Base-by-base conservation (phyloP, 2,888 invertebrate species). In the Stenolophus ochropezus region DNA sequence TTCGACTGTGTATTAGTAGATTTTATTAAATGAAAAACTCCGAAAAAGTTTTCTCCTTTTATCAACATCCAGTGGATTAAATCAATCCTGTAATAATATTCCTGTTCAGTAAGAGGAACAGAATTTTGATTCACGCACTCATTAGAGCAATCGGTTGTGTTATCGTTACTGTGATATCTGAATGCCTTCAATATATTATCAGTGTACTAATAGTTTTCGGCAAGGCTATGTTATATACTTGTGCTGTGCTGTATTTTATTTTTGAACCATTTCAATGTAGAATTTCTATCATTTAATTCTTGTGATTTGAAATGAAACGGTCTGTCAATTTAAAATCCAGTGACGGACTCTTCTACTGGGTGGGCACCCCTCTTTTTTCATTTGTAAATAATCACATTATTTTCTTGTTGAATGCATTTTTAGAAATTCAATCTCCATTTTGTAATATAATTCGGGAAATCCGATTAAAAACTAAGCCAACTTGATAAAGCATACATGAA, bases 371-470 rank as follows among this genome's bases (percentile, higher is more conserved):
- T 42, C 42, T 49, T 49, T 49, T 56, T 56, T 56, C 56, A 58
- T 58, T 21, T 23, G n/a, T 8, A 18, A 53, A 18, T 53, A 69
- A 69, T 69, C 16, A 42, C 18, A 42, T 33, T 65, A 65, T 65
- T 27, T 27, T 69, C 69, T 69, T 33, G 27, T 33, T 69, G 33
- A 69, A 4, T 69, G 69, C 27, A 69, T 33, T 69, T 69, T 33
- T 69, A 6, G 18, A 16, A 33, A 33, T 69, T 69, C 69, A 6
- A 27, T 69, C 18, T n/a, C 5, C 14, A 33, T 25, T 69, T n/a
- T n/a, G 14, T 69, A 33, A 69, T 69, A 69, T 69, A 33, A 69
- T 33, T 58, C 58, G 23, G 20, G 58, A 58, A 58, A 58, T 58
- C 58, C 23, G 58, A 58, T 58, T 58, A 58, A 58, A 58, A 23